Evolutionary conservation across 2,888 invertebrate genomes (phyloP), one percentile per base, ranked within the genome.

Genomic region (Coenonympha arcania): DNA sequence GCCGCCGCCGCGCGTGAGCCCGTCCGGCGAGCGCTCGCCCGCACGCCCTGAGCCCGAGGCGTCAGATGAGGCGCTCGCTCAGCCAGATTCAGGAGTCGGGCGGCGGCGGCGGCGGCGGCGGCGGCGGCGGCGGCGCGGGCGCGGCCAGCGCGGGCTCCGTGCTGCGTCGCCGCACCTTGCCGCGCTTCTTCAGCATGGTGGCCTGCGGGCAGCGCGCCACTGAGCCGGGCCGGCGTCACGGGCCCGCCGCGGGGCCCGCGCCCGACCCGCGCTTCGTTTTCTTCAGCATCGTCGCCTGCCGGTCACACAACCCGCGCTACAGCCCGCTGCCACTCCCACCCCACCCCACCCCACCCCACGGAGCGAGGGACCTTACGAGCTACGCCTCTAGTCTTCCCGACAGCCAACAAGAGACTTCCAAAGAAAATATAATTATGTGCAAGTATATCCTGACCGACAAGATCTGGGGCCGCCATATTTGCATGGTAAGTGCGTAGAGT

Each of bases 221-320:
- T 62, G 62, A 62, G 62, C 59, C 62, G 65, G 62, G 61, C 63
- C 62, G 60, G 58, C 61, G 57, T 71, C 74, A 72, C 72, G 75
- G 75, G 71, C 72, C 72, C 88, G 90, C 90, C 88, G 90, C 89
- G 71, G 87, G 93, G 92, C 88, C 93, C 68, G 73, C 71, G 71
- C 72, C 68, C 82, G 97, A 92, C 89, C 96, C 97, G 91, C 97
- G 96, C 92, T 98, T 99, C 89, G 93, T 93, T 93, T 99, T 99
- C 94, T 98, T 98, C 92, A 99, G 91, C 99, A 99, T 99, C 88
- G 98, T 99, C 82, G 99, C 99, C 99, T 99, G 90, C 76, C 73
- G 73, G 71, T 73, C 73, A 74, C 74, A 71, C 68, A 69, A 71
- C 61, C 60, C 74, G 70, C 70, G 68, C 71, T 31, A 37, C 37